phyloP scores from a whole-genome alignment of 2,888 invertebrate genomes.

The Cenopis cana region DNA sequence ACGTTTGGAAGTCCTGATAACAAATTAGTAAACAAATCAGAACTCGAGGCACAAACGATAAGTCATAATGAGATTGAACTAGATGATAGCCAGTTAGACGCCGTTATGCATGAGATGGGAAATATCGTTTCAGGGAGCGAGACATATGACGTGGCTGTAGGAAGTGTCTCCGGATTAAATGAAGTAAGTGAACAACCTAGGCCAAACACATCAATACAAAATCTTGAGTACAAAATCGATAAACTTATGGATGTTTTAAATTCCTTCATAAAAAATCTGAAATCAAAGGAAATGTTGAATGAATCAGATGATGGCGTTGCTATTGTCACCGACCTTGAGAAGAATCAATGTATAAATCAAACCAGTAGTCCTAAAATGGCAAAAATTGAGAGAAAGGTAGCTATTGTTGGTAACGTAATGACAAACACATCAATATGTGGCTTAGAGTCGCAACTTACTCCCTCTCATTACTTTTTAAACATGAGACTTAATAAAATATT shows the following conservation, averaged over 20 bases:
- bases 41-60: background rate
- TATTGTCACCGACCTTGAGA: background rate
- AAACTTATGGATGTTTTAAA: constrained; percentile 63
- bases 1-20: constrained; percentile 3
- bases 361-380: background rate
- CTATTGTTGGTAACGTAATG: constrained; percentile 7
- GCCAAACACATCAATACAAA: constrained; percentile 52
- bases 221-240: constrained; percentile 67
- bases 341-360: too few relatives aligned
- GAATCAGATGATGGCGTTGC: background rate
- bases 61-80: background rate
- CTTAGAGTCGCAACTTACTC: constrained; percentile 15
- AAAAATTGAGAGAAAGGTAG: background rate
- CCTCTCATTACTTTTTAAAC: constrained; percentile 48
- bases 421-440: constrained; percentile 21
- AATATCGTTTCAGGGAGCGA: constrained; percentile 48
- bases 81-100: background rate
- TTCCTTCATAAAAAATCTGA: constrained; percentile 60
- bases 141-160: constrained; percentile 49
- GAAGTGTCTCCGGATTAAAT: constrained; percentile 53
- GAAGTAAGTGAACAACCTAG: constrained; percentile 48
- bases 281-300: constrained; percentile 47
- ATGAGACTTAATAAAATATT: constrained; percentile 27
- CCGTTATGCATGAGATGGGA: background rate
- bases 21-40: background rate